These are phyloP conservation scores for Unio delphinus DNA, from an alignment of 2,888 invertebrate genomes.

Conservation along the genomic window DNA sequence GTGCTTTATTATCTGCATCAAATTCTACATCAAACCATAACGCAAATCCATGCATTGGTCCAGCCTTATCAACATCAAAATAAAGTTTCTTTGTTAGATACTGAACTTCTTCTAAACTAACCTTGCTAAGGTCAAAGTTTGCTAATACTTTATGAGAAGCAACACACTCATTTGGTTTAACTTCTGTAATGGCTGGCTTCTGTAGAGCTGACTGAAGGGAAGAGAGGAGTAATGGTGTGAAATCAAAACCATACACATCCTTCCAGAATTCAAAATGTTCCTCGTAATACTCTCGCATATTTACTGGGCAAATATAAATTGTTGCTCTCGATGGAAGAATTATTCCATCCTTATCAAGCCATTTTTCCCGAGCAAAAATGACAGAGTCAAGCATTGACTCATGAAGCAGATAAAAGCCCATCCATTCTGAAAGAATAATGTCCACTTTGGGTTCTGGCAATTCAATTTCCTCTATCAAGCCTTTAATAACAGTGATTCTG, in stretches of 20 bases:
- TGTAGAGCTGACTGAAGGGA: conserved; percentile 42
- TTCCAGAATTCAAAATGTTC: conserved; percentile 65
- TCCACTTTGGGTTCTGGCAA: conserved; percentile 65
- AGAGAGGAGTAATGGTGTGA: conserved; percentile 53
- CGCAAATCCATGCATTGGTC: conserved; percentile 66
- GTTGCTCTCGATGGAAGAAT: conserved; percentile 64
- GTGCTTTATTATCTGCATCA: conserved; percentile 12
- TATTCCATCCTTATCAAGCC: conserved; percentile 58
- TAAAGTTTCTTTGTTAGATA: conserved; percentile 41
- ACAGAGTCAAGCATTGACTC: conserved; percentile 70
- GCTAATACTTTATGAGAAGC: conserved; percentile 51
- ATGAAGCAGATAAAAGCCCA: conserved; percentile 71
- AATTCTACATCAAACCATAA: conserved; percentile 69
- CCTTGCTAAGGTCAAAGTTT: conserved; percentile 59
- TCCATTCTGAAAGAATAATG: conserved; percentile 70
- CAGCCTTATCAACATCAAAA: conserved; percentile 49
- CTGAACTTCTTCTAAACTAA: conserved; percentile 52
- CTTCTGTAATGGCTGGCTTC: conserved; percentile 50
- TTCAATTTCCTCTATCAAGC: conserved; percentile 58
- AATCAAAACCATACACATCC: conserved; percentile 68
- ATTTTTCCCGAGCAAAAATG: conserved; percentile 65
- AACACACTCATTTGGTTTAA: conserved; percentile 50
- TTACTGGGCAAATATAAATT: conserved; percentile 63
- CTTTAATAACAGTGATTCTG: conserved; percentile 60
- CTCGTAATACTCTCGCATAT: conserved; percentile 56